Base-by-base conservation (phyloP, 2,797 vertebrate genomes). In the Microctenopoma stevenorrisi region DNA sequence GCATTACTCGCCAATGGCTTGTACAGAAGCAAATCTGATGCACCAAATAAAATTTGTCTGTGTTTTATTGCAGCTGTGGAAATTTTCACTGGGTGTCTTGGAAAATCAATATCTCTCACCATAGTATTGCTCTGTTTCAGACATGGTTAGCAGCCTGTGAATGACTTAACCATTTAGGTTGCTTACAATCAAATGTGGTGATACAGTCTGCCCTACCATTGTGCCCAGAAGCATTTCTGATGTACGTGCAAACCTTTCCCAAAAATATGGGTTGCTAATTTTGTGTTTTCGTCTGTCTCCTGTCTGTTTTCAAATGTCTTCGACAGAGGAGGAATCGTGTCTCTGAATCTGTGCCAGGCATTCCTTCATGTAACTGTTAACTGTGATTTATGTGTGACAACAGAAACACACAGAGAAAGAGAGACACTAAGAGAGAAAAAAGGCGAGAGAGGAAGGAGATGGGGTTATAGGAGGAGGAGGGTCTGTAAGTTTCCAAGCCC, bases 301-400 rank as follows among this genome's bases (percentile, higher is more conserved):
- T 66, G 76, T 74, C 64, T 72, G 76, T 78, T 83, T 72, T 53
- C 76, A 84, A 79, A 67, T 3, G 64, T 81, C 82, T 78, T 85
- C 65, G 16, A 54, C 72, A 47, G 83, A 74, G 68, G 61, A 78
- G 64, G 76, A 76, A 74, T 63, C 50, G 68, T 52, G 86, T 85
- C 65, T 85, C 78, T 84, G 87, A 86, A 59, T 87, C 70, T 1
- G 76, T 0, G 78, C 80, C 88, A 90, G 76, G 55, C 78, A 85
- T 90, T 89, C 80, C 84, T 89, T 58, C 71, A 79, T 85, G 78
- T 74, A 76, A 79, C 84, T 78, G 83, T 65, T 33, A 50, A 69
- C 72, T 7, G 81, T 84, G 87, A 91, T 91, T 91, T 88, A 91
- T 55, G 84, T 73, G 74, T 48, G 77, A 89, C 85, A 82, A 83